Conservation (phyloP, 2,113 vertebrate genomes). For the Prunella himalayana region DNA sequence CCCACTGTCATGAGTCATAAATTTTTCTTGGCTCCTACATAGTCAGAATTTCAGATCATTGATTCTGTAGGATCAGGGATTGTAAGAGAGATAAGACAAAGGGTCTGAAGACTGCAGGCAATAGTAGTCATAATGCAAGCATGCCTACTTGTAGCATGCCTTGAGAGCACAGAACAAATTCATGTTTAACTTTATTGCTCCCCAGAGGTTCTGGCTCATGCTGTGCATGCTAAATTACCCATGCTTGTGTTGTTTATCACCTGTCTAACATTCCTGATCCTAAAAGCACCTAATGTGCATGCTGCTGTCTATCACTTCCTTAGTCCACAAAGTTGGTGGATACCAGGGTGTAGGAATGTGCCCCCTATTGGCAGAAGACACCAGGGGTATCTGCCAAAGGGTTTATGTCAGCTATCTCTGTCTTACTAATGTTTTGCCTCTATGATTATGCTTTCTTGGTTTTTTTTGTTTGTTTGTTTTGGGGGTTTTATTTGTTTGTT, state of each 20-base stretch:
- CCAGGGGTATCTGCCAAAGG: neutral
- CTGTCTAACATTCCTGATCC: neutral
- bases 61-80: neutral
- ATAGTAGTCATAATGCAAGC: neutral
- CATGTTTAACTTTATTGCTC: neutral
- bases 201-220: neutral
- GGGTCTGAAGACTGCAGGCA: neutral
- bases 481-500: neutral
- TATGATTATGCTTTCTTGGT: neutral
- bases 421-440: neutral
- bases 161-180: neutral
- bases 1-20: neutral
- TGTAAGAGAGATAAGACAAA: neutral
- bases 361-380: no score
- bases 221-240: neutral
- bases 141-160: rapidly evolving
- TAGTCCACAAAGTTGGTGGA: neutral
- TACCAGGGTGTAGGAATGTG: no score
- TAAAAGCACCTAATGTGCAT: neutral
- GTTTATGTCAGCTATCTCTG: neutral
- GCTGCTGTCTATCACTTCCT: neutral
- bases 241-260: neutral
- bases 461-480: neutral
- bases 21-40: neutral
- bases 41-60: neutral